Base-by-base conservation (phyloP, 2,797 vertebrate genomes). In the Paguma larvata region DNA sequence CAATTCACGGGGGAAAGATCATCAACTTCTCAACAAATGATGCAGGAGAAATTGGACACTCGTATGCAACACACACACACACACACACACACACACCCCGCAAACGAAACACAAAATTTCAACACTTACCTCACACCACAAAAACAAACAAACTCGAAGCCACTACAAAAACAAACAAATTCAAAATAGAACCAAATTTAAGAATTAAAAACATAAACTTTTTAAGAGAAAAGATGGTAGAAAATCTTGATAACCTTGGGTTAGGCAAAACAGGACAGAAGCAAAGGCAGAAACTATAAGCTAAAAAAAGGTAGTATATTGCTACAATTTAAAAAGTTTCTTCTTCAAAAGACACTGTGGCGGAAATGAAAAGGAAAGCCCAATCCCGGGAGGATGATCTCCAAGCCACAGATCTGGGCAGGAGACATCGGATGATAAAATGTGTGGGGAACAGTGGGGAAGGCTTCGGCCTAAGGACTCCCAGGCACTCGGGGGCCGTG, bases 371-470 rank as follows among this genome's bases (percentile, higher is more conserved):
- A 23, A 11, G 27, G 23, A 15, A 18, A 0, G 0, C 0, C 2
- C 19, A 14, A 9, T 2, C 1, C 16, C 0, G 9, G 65, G 34
- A 62, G 56, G 34, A n/a, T 2, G 0, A 2, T 2, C 53, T 38
- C 12, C 1, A 5, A 3, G 0, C 9, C 19, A 0, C 3, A 1
- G 0, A 2, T 56, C 59, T 21, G 32, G 27, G 56, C 13, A 34
- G 32, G 14, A n/a, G 70, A 21, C 13, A 0, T 0, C 2, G 38
- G 77, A 8, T 38, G 82, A 18, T 3, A 13, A 88, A n/a, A 12
- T 4, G 8, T 21, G 62, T 46, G 67, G 30, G 30, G 13, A 46
- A 18, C 0, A 2, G 30, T 18, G 8, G 14, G 4, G 34, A 1
- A 53, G 8, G 56, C 56, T 23, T 59, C 56, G 0, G 21, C 56